Evolutionary conservation across 2,113 vertebrate genomes (phyloP).

Genomic region (Addax nasomaculatus): DNA sequence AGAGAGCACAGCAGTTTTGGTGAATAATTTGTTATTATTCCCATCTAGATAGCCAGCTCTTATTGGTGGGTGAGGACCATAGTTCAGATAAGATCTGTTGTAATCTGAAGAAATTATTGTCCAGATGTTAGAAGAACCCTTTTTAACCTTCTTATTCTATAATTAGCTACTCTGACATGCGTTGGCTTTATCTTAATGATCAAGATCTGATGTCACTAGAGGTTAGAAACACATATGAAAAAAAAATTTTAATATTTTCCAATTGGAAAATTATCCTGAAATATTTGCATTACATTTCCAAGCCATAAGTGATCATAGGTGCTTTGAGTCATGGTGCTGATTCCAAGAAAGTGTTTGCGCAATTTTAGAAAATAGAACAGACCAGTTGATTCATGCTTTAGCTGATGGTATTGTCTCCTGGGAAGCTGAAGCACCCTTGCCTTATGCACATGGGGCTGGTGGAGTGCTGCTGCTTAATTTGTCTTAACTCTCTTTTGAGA

Average conservation of each 20-base stretch:
- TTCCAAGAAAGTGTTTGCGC: constrained; percentile 47
- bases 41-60: neutral
- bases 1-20: neutral
- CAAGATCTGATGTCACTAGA: neutral
- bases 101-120: neutral
- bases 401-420: constrained; percentile 4
- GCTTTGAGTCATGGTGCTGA: constrained; percentile 47
- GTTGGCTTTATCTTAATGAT: constrained; percentile 1
- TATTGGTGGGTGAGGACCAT: neutral
- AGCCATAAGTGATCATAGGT: constrained; percentile 8
- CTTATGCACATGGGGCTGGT: neutral
- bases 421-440: neutral
- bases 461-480: neutral
- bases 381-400: constrained; percentile 10
- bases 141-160: neutral
- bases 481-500: neutral
- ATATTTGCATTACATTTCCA: constrained; percentile 50
- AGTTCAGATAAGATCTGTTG: neutral
- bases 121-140: neutral
- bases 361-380: neutral
- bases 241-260: constrained; percentile 3
- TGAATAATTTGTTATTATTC: neutral
- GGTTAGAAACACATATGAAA: neutral
- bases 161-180: neutral
- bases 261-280: neutral